phyloP scores from a whole-genome alignment of 2,888 invertebrate genomes.

The Drosophila affinis region DNA sequence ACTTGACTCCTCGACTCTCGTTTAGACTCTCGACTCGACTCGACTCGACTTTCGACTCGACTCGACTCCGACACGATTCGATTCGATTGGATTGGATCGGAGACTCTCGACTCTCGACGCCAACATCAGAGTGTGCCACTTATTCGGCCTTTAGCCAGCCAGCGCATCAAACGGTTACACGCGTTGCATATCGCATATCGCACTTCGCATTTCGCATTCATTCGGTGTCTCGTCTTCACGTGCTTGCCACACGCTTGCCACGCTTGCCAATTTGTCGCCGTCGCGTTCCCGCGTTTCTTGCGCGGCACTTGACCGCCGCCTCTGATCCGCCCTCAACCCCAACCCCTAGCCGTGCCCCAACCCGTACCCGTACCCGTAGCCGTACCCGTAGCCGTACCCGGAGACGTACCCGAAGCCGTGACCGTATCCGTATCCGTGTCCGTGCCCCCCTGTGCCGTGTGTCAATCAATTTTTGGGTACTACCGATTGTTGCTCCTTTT shows the following conservation, averaged over 20 bases:
- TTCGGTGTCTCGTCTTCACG: neutral
- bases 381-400: too few species aligned
- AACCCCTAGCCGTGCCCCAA: neutral
- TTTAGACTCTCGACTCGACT: conserved; percentile 14
- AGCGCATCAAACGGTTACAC: neutral
- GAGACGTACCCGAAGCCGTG: too few species aligned
- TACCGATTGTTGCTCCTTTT: conserved; percentile 13
- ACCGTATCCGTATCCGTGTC: too few species aligned
- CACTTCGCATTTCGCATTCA: neutral
- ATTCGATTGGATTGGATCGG: conserved; percentile 1
- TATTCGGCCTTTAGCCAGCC: neutral
- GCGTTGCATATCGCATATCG: neutral
- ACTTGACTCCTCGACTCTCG: conserved; percentile 1
- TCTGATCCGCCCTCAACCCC: neutral
- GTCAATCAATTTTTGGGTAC: conserved; percentile 14
- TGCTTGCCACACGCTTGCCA: neutral
- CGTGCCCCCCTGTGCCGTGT: conserved; percentile 19
- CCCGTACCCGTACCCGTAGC: too few species aligned
- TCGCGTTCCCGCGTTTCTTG: neutral
- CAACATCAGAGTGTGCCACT: neutral
- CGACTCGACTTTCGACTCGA: conserved; percentile 10
- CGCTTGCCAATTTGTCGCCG: neutral
- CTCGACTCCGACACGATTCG: conserved; percentile 17
- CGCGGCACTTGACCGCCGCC: conserved; percentile 2
- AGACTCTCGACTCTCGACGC: neutral